Evolutionary conservation across 92 coral and sea anemone species (phyloP).

Genomic region (Epizoanthus scotinus): DNA sequence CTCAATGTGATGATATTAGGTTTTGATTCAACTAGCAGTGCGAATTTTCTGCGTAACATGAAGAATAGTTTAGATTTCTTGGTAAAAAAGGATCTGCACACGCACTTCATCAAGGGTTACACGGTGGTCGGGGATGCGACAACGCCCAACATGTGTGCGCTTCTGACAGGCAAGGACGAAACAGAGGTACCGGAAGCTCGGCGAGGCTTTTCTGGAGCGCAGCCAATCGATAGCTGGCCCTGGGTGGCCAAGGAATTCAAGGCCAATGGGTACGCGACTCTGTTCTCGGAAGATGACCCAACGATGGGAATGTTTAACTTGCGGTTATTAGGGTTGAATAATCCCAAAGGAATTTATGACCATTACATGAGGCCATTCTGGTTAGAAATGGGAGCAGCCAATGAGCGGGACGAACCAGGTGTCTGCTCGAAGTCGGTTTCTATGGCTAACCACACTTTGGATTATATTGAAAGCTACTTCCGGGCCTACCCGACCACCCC

Average conservation of each 20-base stretch:
- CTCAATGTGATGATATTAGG: conserved; percentile 83
- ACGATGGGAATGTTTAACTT: conserved; percentile 72
- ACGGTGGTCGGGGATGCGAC: conserved; percentile 90
- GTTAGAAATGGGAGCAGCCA: conserved; percentile 64
- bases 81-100: conserved; percentile 50
- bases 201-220: conserved; percentile 55
- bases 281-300: conserved; percentile 86
- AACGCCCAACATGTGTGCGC: conserved; percentile 90
- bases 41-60: conserved; percentile 84
- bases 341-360: conserved; percentile 59
- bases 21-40: conserved; percentile 77
- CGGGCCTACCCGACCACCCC: conserved; percentile 74
- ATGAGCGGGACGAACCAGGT: conserved; percentile 78
- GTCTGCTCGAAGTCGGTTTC: conserved; percentile 74
- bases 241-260: conserved; percentile 82
- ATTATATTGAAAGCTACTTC: conserved; percentile 70
- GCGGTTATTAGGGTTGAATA: conserved; percentile 68
- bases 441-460: conserved; percentile 82
- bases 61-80: conserved; percentile 67
- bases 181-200: conserved; percentile 80
- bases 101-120: conserved; percentile 74
- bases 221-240: conserved; percentile 90
- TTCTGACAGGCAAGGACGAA: conserved; percentile 82
- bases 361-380: conserved; percentile 90
- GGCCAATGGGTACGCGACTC: conserved; percentile 73